Percentiles rank a stretch among this genome's conserved stretches.
phyloP scores from a whole-genome alignment of 2,797 vertebrate species.

The Erethizon dorsatum region DNA sequence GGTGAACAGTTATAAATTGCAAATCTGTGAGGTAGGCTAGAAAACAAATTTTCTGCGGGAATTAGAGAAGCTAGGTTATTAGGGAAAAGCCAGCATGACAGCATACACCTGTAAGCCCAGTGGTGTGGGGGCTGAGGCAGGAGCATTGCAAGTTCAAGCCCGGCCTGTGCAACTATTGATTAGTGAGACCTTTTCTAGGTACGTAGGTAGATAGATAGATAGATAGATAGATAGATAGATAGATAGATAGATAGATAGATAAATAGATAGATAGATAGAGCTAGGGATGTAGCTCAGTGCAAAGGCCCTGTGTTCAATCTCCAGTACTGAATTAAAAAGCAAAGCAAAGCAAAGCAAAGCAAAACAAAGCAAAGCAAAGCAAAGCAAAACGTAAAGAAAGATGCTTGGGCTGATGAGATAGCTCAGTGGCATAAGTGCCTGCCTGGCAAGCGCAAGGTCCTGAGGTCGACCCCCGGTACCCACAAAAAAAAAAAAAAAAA shows the following conservation, averaged over 20 bases:
- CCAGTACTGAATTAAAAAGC: background rate
- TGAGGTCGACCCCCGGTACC: too few species aligned
- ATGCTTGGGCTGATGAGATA: too few species aligned
- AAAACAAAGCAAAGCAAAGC: background rate
- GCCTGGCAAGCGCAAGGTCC: too few species aligned
- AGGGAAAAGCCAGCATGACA: background rate
- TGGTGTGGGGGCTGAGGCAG: background rate
- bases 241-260: background rate
- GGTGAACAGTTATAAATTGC: background rate
- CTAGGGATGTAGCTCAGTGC: background rate
- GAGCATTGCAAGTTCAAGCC: background rate
- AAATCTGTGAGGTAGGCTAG: background rate
- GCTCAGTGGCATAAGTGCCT: too few species aligned
- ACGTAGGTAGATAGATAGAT: background rate
- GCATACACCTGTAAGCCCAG: background rate
- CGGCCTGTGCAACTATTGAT: background rate
- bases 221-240: background rate
- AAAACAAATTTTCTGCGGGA: background rate
- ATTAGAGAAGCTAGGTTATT: background rate
- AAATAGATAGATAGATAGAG: background rate
- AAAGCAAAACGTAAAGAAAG: too few species aligned
- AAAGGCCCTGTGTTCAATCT: background rate
- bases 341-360: background rate
- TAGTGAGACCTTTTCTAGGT: background rate
- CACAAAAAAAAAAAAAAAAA: too few species aligned